Conservation (phyloP, 2,113 vertebrate species). For the Lophura nycthemera region DNA sequence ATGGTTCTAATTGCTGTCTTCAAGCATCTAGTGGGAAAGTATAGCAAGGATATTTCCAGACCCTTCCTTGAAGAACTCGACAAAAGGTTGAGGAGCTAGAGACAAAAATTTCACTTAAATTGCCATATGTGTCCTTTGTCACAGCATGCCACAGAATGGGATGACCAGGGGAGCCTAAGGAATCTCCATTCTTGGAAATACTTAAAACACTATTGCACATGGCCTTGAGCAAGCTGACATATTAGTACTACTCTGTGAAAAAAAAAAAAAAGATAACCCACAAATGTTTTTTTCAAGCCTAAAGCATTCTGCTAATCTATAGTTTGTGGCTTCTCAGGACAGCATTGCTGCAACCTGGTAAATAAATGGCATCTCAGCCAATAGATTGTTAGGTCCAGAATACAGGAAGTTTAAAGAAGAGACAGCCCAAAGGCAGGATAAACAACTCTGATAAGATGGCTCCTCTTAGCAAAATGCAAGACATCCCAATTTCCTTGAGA, state of each 20-base stretch:
- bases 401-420: neutral
- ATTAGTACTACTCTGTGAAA: neutral
- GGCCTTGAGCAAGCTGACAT: neutral
- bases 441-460: neutral
- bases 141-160: neutral
- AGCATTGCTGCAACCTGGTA: neutral
- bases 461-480: neutral
- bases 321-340: neutral
- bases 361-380: neutral
- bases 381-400: neutral
- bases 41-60: accelerated
- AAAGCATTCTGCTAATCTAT: neutral
- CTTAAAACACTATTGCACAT: neutral
- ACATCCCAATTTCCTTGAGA: neutral
- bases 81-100: neutral
- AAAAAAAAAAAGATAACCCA: neutral
- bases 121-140: neutral
- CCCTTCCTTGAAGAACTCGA: neutral
- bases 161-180: neutral
- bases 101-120: neutral
- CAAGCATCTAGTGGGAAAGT: neutral
- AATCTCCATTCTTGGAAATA: neutral
- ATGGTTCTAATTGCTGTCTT: neutral
- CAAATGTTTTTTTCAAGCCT: neutral
- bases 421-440: neutral